Evolutionary conservation across 2,113 vertebrate genomes (phyloP), one percentile per base, ranked within the genome.

Genomic region (Chascanopsetta lugubris): DNA sequence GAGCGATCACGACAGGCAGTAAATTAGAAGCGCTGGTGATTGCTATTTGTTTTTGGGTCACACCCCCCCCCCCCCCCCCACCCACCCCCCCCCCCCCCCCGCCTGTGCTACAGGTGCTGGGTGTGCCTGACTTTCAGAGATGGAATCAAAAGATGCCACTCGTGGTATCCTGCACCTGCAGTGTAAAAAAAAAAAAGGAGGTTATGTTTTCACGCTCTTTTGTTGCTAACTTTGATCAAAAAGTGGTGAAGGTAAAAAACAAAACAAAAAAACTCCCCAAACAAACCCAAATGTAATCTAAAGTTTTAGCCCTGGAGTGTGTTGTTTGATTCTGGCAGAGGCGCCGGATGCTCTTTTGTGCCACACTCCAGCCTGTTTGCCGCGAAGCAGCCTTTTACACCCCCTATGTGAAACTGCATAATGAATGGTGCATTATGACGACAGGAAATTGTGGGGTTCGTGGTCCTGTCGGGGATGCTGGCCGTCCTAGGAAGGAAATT

Each of bases 361-460:
- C 1, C 6, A 38, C 17, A 17, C 15, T 38, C 6, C 17, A 0
- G 7, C 13, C 6, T 42, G 45, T 45, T 47, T 58, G 46, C 60
- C 54, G 1, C n/a, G 17, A 53, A n/a, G 13, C 24, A 10, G 59
- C 48, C 42, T 50, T 24, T 32, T 26, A 30, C 17, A 1, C 25
- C 29, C 8, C 57, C 66, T 36, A 30, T 42, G 8, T 4, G 13
- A 54, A 64, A 48, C 54, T 38, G 29, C 62, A 56, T 20, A 29
- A 69, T 60, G 25, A 61, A 54, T 51, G n/a, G 12, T 48, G 43
- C 43, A 38, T 62, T 58, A 38, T 54, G 59, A 64, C 0, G 15
- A n/a, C 72, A 74, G 75, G 76, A 79, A 80, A 65, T 53, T 29
- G 46, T 55, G 58, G 60, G 61, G 8, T 68, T 79, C 67, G 72